Evolutionary conservation across 2,888 invertebrate species (phyloP), one percentile per base, ranked within the genome.

Genomic region (Ochlodes sylvanus): DNA sequence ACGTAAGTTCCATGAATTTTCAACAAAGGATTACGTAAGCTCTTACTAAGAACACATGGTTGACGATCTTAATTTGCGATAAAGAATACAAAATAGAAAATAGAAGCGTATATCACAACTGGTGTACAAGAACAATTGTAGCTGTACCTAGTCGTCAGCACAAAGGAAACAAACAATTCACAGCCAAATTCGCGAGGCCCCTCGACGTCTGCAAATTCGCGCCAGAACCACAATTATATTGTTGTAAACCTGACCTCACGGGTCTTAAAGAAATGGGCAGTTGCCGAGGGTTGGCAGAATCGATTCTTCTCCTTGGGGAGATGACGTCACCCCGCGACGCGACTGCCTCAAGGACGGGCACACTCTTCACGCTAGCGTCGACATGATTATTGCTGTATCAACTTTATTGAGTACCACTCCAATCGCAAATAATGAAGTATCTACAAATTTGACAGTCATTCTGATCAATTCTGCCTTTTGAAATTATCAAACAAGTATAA

Each of bases 111-210:
- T 17, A 44, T 38, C 32, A 55, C 19, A 61, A 55, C 38, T 60
- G 27, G 32, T 41, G 42, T 41, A 58, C 38, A 27, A 55, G 62
- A 61, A 62, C 61, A 62, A 61, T 54, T 60, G 32, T 44, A 41
- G 21, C 55, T 47, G 47, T 34, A 56, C 19, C 34, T 27, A 42
- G 44, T 42, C 58, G 41, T 60, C 54, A 32, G 38, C n/a, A 47
- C 61, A 67, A 61, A 67, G 67, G 67, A 67, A 67, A 67, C 67
- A 67, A 67, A 67, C 67, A 67, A 67, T 67, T 67, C 60, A 38
- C 54, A 27, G 17, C 60, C 58, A 67, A 61, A 67, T 55, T 47
- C 55, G 32, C 10, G 55, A 19, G 55, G 41, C 60, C 67, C 66
- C 61, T 61, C 54, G 55, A 55, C 55, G 38, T 61, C 66, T 66